A percentile compares a stretch with the other conserved stretches of the same genome.
These are phyloP conservation scores for Melitaea cinxia DNA, from an alignment of 1,140 invertebrate genomes.

Conservation along the genomic window DNA sequence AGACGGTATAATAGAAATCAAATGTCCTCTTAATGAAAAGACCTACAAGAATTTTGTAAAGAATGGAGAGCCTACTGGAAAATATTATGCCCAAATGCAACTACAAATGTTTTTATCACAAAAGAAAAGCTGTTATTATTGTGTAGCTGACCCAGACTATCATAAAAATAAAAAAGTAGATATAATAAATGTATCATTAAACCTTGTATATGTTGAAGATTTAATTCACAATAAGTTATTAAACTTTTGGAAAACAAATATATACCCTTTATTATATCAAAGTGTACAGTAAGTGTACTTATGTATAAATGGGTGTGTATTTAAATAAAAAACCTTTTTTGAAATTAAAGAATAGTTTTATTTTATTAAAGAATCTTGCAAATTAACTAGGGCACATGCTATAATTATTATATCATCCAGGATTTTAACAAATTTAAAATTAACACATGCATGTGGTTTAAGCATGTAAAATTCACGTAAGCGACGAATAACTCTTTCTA, in stretches of 20 bases:
- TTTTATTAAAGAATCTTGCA: conserved; percentile 47
- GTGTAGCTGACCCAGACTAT: neutral
- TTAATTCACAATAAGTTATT: neutral
- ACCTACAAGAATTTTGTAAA: neutral
- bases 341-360: conserved; percentile 24
- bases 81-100: neutral
- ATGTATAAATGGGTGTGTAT: neutral
- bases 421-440: conserved; percentile 44
- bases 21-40: neutral
- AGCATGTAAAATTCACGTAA: conserved; percentile 45
- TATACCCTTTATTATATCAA: neutral
- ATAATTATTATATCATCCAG: conserved; percentile 40
- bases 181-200: neutral
- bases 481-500: conserved; percentile 58
- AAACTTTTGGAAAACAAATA: conserved; percentile 3
- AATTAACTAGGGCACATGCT: conserved; percentile 51
- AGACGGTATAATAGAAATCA: neutral
- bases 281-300: neutral
- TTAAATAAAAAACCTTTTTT: neutral
- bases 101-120: neutral
- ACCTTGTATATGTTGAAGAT: neutral
- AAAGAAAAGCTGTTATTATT: neutral
- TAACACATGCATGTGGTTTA: conserved; percentile 58
- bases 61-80: neutral
- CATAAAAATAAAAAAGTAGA: neutral